phyloP scores from a whole-genome alignment of 1,140 invertebrate species.

The Atta cephalotes region DNA sequence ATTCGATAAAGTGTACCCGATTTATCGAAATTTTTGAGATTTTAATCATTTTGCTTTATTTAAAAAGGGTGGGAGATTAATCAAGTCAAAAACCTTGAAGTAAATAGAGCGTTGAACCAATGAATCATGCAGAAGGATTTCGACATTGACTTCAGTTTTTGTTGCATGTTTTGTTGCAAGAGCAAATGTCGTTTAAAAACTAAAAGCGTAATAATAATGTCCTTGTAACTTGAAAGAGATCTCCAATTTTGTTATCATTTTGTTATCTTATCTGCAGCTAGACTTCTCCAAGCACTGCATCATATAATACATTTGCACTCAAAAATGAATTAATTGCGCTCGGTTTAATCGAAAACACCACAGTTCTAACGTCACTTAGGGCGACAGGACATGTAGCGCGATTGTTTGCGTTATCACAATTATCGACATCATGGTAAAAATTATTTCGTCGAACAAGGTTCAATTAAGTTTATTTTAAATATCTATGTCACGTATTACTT shows the following conservation, averaged over 20 bases:
- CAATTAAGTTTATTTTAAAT: constrained; percentile 20
- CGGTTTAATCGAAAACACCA: not conserved
- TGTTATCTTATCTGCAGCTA: constrained; percentile 43
- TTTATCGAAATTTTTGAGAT: too few species aligned
- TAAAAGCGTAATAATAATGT: constrained; percentile 16
- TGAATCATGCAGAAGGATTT: constrained; percentile 14
- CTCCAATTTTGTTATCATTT: not conserved
- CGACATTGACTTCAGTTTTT: not conserved
- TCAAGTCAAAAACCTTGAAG: not conserved
- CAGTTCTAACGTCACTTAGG: not conserved
- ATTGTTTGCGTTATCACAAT: not conserved
- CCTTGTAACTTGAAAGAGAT: constrained; percentile 4
- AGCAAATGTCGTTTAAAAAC: not conserved
- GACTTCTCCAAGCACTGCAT: not conserved
- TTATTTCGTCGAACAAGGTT: not conserved
- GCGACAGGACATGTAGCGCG: too few species aligned
- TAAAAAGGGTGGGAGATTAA: too few species aligned
- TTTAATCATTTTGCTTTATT: too few species aligned
- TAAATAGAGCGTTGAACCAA: not conserved
- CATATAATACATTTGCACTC: not conserved
- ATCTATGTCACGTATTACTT: not conserved
- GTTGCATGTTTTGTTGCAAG: not conserved
- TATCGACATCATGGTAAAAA: not conserved
- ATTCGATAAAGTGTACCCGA: too few species aligned
- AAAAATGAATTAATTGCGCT: not conserved